These are phyloP conservation scores for Sibirionetta formosa DNA, from an alignment of 2,797 vertebrate species.

Conservation along the genomic window DNA sequence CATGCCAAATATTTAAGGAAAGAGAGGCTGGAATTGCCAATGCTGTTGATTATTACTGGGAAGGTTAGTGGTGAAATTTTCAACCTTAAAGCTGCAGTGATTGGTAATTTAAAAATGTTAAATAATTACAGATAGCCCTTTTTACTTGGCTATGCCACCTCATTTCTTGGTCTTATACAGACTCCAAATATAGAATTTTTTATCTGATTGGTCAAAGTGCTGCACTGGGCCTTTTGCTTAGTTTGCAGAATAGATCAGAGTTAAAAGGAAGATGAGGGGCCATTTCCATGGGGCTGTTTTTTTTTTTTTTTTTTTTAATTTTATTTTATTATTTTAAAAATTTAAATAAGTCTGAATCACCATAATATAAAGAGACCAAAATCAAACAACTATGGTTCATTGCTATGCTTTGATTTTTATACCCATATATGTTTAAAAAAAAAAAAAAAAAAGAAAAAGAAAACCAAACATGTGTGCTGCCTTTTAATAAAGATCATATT, in stretches of 20 bases:
- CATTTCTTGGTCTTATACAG: background rate
- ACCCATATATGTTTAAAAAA: slow-evolving; percentile 78
- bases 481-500: slow-evolving; percentile 91
- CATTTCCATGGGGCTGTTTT: slow-evolving; percentile 29
- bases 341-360: slow-evolving; percentile 72
- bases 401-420: slow-evolving; percentile 85
- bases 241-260: slow-evolving; percentile 22
- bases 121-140: background rate
- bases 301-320: background rate
- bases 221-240: slow-evolving; percentile 36
- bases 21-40: background rate
- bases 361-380: slow-evolving; percentile 70
- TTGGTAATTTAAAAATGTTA: background rate
- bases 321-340: slow-evolving; percentile 53
- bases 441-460: background rate
- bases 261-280: slow-evolving; percentile 16
- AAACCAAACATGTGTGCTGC: slow-evolving; percentile 84
- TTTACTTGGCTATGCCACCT: background rate
- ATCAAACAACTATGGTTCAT: slow-evolving; percentile 78
- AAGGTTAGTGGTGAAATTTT: background rate
- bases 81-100: background rate
- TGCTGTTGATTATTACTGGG: background rate
- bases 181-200: slow-evolving; percentile 27
- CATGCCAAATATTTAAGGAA: background rate
- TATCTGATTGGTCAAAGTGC: slow-evolving; percentile 13